These are phyloP conservation scores for Pollenia angustigena DNA, from an alignment of 2,888 invertebrate genomes.

Conservation along the genomic window DNA sequence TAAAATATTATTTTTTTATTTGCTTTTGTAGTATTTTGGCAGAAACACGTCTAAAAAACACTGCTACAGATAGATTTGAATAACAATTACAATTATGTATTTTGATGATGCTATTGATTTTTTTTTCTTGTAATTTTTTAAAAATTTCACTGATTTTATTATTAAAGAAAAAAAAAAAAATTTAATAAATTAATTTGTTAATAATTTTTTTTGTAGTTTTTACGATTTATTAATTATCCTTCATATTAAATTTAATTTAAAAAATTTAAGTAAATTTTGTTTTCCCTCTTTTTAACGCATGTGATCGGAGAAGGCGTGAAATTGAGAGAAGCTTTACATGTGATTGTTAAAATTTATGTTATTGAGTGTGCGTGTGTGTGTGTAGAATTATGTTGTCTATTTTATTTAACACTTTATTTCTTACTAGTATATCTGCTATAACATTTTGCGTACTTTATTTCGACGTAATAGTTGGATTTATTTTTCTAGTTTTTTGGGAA, in stretches of 20 bases:
- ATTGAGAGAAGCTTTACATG: conserved; percentile 1
- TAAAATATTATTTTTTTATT: background rate
- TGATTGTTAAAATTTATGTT: background rate
- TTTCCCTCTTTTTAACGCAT: conserved; percentile 24
- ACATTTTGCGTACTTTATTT: conserved; percentile 39
- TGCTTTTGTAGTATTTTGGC: background rate
- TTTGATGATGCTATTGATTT: conserved; percentile 61
- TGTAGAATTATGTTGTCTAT: conserved; percentile 38
- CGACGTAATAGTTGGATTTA: conserved; percentile 11
- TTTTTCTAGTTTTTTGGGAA: conserved; percentile 18
- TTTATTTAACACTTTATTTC: conserved; percentile 38
- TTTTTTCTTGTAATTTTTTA: conserved; percentile 38
- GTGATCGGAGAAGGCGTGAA: background rate
- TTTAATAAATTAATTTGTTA: conserved; percentile 7
- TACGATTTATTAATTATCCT: background rate
- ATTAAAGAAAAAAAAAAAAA: background rate
- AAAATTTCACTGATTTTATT: conserved; percentile 16
- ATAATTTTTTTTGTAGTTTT: conserved; percentile 4
- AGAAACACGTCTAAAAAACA: conserved; percentile 19
- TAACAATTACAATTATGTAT: conserved; percentile 1
- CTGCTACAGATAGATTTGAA: conserved; percentile 39
- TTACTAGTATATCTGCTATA: background rate
- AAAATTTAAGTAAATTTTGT: conserved; percentile 4
- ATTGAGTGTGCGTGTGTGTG: background rate
- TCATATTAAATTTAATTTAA: background rate